Evolutionary conservation across 2,888 invertebrate species (phyloP), one percentile per base, ranked within the genome.

Genomic region (Dexiosoma caninum): DNA sequence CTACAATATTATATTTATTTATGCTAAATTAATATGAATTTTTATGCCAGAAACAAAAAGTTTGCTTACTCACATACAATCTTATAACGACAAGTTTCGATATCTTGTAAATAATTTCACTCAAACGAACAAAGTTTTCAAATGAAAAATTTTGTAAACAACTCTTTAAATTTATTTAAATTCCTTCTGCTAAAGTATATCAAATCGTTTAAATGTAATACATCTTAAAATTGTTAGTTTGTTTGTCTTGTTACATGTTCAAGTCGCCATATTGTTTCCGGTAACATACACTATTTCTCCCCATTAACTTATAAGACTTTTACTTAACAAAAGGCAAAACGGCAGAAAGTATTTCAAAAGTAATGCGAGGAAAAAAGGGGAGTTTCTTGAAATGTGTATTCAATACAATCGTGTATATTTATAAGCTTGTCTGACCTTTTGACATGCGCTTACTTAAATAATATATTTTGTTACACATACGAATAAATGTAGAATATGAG

Each of bases 371-470:
- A n/a, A 37, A 71, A 75, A 76, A 71, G 62, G 81, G 77, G 76
- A 77, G 67, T 76, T 81, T 62, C 72, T 81, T 62, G 32, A 30
- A 60, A 80, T 75, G 70, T 70, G 40, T 71, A 37, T 78, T 67
- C 60, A 72, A 78, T 79, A 75, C 51, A 60, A 76, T 59, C 40
- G 71, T 75, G 66, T 72, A 42, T 81, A 81, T 81, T 72, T 81
- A 69, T 77, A 77, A 81, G 81, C 81, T 74, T 74, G 81, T 77
- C 77, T 81, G 81, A 81, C 81, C 81, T 81, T 69, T 81, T 81
- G 81, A 81, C 81, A 81, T 81, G 81, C 81, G 81, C 77, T 81
- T 81, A 74, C 77, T 77, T 69, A 81, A 81, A 77, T 60, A 74
- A 81, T 72, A 77, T 69, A 80, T 76, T 66, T 76, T 66, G 75